phyloP scores from a whole-genome alignment of 2,113 vertebrate genomes.

The Saguinus imperator region DNA sequence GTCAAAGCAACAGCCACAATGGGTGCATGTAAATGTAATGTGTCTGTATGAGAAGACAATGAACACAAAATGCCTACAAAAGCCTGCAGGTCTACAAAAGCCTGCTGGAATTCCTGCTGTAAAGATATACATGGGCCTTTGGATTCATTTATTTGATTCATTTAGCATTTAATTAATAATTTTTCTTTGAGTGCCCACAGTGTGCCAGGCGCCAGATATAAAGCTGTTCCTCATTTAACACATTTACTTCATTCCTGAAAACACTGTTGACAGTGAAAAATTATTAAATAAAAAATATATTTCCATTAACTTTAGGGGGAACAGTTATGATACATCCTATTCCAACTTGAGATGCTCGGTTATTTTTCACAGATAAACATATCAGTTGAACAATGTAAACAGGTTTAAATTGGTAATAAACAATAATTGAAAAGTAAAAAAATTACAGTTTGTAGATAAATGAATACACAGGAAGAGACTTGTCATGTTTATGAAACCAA shows the following conservation, averaged over 20 bases:
- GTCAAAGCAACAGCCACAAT: background rate
- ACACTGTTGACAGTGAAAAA: background rate
- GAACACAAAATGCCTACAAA: background rate
- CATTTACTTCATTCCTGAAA: conserved; percentile 3
- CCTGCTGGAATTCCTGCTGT: background rate
- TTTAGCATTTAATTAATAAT: background rate
- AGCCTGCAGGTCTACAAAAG: background rate
- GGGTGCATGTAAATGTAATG: background rate
- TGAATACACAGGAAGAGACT: background rate
- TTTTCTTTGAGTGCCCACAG: background rate
- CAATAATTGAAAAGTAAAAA: background rate
- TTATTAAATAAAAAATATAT: conserved; percentile 25
- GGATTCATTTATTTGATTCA: background rate
- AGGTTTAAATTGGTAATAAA: conserved; percentile 1
- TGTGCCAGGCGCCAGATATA: background rate
- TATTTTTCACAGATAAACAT: background rate
- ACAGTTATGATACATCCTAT: background rate
- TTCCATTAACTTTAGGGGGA: conserved; percentile 6
- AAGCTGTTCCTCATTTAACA: background rate
- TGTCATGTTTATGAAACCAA: background rate
- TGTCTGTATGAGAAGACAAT: background rate
- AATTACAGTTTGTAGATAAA: background rate
- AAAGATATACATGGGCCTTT: background rate
- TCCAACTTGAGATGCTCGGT: background rate
- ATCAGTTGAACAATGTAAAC: conserved; percentile 11